Evolutionary conservation across 2,888 invertebrate genomes (phyloP).

Genomic region (Herminia tarsipennalis): DNA sequence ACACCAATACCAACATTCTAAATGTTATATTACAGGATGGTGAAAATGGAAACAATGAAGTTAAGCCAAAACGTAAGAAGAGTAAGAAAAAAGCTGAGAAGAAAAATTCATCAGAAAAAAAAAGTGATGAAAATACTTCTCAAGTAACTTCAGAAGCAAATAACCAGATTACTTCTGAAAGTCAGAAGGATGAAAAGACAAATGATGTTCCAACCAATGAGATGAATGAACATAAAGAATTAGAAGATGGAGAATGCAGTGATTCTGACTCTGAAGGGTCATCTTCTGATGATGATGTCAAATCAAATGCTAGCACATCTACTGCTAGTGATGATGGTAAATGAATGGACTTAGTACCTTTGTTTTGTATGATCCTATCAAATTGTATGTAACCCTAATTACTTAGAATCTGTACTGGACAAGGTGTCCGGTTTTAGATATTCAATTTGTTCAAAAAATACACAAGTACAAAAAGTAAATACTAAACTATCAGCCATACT

Average conservation of each 20-base stretch:
- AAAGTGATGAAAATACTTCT: constrained; percentile 15
- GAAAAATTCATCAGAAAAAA: constrained; percentile 27
- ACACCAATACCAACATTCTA: constrained; percentile 72
- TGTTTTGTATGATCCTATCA: too few species aligned
- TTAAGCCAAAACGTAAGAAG: constrained; percentile 62
- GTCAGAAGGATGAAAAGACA: constrained; percentile 8
- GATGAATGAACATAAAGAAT: constrained; percentile 47
- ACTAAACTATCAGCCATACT: too few species aligned
- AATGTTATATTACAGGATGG: constrained; percentile 81
- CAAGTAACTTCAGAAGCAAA: constrained; percentile 11
- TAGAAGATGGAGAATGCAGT: constrained; percentile 90
- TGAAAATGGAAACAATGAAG: constrained; percentile 51
- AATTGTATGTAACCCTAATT: too few species aligned
- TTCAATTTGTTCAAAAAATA: too few species aligned
- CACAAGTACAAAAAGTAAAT: too few species aligned
- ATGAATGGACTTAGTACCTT: constrained; percentile 14
- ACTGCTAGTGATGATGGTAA: constrained; percentile 81
- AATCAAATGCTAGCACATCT: constrained; percentile 66
- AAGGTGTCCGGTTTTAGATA: too few species aligned
- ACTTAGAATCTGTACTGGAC: too few species aligned
- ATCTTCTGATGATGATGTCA: constrained; percentile 55
- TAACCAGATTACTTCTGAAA: constrained; percentile 3
- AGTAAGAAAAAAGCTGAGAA: constrained; percentile 39
- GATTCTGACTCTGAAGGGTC: constrained; percentile 68
- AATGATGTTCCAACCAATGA: constrained; percentile 13